Evolutionary conservation across 53 echinoderm and acorn worm species (phyloP), one percentile per base, ranked within the genome.

Genomic region (Mesocentrotus franciscanus): DNA sequence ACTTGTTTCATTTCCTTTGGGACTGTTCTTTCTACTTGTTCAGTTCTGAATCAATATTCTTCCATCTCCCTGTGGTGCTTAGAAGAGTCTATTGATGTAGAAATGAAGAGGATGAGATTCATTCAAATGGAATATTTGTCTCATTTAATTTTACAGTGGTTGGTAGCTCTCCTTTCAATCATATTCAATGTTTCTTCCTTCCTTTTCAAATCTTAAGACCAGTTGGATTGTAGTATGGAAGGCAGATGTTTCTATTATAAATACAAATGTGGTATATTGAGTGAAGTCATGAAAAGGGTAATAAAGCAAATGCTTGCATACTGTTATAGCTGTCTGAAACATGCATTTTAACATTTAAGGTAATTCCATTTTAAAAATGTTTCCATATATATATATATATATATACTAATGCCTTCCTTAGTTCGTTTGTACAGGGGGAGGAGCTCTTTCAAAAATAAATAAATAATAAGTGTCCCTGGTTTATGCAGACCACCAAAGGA

Each of bases 1-100:
- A 81, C 81, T 81, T 81, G 81, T 81, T 81, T 81, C 81, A 81
- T 81, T 81, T 81, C 81, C 81, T 81, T 8, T 81, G 36, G 81
- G 81, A 81, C 2, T 81, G 8, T 20, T 81, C 36, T 74, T 74
- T 74, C 74, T 74, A 74, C 32, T 74, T 74, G 42, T 42, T 81
- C 12, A 81, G 81, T 22, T 81, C 42, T 39, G 81, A 81, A 81
- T 81, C 81, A 81, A 81, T 81, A 81, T 81, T 81, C 42, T 1
- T 14, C 0, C 22, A 27, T 81, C 79, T 81, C 42, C 20, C 81
- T 81, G 39, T 33, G 17, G 17, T 42, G 22, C 14, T 42, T 18
- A 39, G 7, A 4, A 18, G n/a, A 10, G 33, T 76, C 24, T 13
- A 33, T 33, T 81, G 81, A 42, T 81, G 42, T 42, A 33, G 78